Evolutionary conservation across 2,113 vertebrate species (phyloP).

Genomic region (Erythrolamprus reginae): DNA sequence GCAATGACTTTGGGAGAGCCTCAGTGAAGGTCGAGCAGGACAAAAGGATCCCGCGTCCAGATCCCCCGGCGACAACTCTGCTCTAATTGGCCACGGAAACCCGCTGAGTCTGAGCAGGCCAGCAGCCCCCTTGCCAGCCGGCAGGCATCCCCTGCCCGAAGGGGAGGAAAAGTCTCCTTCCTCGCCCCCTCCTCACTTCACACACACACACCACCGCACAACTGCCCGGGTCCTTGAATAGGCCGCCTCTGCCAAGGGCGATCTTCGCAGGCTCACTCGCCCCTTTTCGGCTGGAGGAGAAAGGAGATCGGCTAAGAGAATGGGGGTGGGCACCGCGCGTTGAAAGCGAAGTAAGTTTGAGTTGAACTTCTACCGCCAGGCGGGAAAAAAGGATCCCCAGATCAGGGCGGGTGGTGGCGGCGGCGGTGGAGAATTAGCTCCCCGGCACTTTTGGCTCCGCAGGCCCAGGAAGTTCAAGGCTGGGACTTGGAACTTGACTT

Average conservation of each 20-base stretch:
- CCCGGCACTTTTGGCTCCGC: background rate
- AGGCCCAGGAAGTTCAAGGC: background rate
- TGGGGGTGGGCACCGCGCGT: background rate
- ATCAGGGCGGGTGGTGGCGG: background rate
- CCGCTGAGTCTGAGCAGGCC: background rate
- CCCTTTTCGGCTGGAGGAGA: background rate
- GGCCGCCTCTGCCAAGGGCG: too few relatives aligned
- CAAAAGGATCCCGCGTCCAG: background rate
- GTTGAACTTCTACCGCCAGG: background rate
- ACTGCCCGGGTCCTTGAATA: background rate
- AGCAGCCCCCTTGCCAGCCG: background rate
- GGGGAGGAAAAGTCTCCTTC: background rate
- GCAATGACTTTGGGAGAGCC: background rate
- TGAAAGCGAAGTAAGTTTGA: background rate
- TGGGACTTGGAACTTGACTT: background rate
- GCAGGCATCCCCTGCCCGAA: background rate
- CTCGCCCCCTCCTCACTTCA: background rate
- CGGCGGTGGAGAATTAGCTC: background rate
- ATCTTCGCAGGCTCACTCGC: background rate
- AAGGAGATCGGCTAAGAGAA: background rate
- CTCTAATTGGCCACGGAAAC: constrained; percentile 16
- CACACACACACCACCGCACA: too few relatives aligned
- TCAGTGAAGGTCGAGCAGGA: background rate
- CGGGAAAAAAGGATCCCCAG: background rate
- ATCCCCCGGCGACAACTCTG: constrained; percentile 20